A percentile compares a stretch with the other conserved stretches of the same genome.
Conservation (phyloP, 1,140 invertebrate species). For the Bombyx mandarina region DNA sequence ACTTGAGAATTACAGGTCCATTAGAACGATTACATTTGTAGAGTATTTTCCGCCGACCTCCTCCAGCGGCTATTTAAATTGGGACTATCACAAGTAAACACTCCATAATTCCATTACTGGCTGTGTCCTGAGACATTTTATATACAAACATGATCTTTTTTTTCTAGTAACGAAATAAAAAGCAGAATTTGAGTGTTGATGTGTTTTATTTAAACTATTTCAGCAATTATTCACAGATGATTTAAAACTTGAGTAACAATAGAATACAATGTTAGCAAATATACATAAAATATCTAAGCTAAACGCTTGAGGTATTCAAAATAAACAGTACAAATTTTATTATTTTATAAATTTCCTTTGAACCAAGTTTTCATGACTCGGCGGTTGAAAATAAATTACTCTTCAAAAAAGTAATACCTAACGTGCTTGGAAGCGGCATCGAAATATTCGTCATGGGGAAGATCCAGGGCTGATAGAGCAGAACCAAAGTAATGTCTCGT, state of each 20-base stretch:
- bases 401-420: slow-evolving; percentile 58
- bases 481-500: slow-evolving; percentile 73
- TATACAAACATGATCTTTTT: too few relatives aligned
- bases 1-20: slow-evolving; percentile 8
- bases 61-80: background rate
- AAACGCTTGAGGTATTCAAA: too few relatives aligned
- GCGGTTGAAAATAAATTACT: slow-evolving; percentile 18
- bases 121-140: background rate
- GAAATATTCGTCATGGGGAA: slow-evolving; percentile 65
- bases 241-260: too few relatives aligned
- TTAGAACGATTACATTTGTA: slow-evolving; percentile 8
- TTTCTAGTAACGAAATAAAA: too few relatives aligned
- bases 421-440: slow-evolving; percentile 50
- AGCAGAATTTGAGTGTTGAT: too few relatives aligned
- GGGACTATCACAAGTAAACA: background rate
- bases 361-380: too few relatives aligned
- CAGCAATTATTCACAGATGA: too few relatives aligned
- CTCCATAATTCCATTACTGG: slow-evolving; percentile 1
- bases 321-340: too few relatives aligned
- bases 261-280: too few relatives aligned
- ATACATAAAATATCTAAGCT: too few relatives aligned
- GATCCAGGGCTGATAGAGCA: slow-evolving; percentile 55
- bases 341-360: too few relatives aligned
- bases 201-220: too few relatives aligned
- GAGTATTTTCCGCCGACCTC: slow-evolving; percentile 4